Percentiles rank a stretch among this genome's conserved stretches.
These are phyloP conservation scores for Orthonevra nobilis DNA, from an alignment of 2,888 invertebrate species.

Conservation along the genomic window DNA sequence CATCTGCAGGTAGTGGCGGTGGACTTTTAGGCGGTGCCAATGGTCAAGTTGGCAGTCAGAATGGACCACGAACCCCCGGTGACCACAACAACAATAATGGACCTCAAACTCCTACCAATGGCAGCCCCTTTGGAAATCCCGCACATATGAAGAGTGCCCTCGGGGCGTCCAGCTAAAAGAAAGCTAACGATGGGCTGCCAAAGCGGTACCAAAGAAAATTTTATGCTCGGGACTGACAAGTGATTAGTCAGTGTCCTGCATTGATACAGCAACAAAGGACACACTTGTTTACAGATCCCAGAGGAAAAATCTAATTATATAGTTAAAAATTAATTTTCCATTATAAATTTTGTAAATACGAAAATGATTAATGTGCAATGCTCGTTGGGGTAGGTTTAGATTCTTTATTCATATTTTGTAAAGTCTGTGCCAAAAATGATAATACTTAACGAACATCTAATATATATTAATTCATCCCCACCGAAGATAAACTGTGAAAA, in stretches of 20 bases:
- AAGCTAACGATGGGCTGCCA: constrained; percentile 77
- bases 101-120: constrained; percentile 76
- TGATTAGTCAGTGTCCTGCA: constrained; percentile 23
- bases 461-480: constrained; percentile 74
- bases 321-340: constrained; percentile 47
- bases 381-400: constrained; percentile 57
- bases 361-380: constrained; percentile 62
- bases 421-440: constrained; percentile 62
- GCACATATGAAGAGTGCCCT: constrained; percentile 79
- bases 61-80: constrained; percentile 78
- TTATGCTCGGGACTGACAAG: constrained; percentile 72
- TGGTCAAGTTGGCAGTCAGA: constrained; percentile 72
- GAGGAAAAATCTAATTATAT: constrained; percentile 25
- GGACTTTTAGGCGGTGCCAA: constrained; percentile 72
- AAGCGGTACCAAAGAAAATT: constrained; percentile 80
- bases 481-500: constrained; percentile 72
- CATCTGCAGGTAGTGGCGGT: constrained; percentile 75
- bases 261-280: constrained; percentile 25
- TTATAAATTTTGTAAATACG: constrained; percentile 54
- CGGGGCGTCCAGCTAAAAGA: constrained; percentile 80
- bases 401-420: constrained; percentile 64
- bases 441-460: constrained; percentile 41
- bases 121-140: constrained; percentile 77
- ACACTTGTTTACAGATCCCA: constrained; percentile 30
- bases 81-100: constrained; percentile 78